These are phyloP conservation scores for Nyctibius grandis DNA, from an alignment of 2,797 vertebrate genomes.

Conservation along the genomic window DNA sequence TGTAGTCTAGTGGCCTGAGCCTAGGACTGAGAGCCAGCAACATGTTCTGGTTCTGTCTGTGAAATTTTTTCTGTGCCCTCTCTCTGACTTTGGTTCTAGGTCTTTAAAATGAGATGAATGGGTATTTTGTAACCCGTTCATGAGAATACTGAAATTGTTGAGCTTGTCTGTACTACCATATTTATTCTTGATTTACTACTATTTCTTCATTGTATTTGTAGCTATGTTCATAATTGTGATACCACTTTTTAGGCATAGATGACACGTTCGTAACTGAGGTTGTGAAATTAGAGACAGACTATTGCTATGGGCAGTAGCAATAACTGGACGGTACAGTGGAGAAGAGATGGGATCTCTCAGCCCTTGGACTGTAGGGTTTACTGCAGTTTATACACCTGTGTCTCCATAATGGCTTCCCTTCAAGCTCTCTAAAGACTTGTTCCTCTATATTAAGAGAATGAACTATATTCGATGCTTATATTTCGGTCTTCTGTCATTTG, in stretches of 20 bases:
- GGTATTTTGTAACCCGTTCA: neutral
- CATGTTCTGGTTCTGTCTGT: neutral
- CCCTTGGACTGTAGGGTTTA: neutral
- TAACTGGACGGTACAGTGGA: neutral
- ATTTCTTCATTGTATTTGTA: neutral
- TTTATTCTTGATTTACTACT: neutral
- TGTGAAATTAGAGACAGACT: neutral
- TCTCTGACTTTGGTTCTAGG: neutral
- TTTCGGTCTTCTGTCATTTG: neutral
- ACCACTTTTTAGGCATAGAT: neutral
- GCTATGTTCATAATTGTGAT: neutral
- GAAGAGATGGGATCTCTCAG: neutral
- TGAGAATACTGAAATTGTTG: neutral
- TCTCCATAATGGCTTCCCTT: neutral
- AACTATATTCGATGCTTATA: neutral
- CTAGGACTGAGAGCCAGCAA: neutral
- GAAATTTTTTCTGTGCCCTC: neutral
- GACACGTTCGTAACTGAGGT: neutral
- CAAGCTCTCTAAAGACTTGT: neutral
- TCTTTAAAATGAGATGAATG: neutral
- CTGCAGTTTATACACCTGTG: neutral
- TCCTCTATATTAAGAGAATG: neutral
- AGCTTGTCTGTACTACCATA: neutral
- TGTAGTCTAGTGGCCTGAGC: neutral
- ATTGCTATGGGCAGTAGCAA: neutral